Conservation (phyloP, 2,888 invertebrate genomes). For the Macrosoma leucophasiata region DNA sequence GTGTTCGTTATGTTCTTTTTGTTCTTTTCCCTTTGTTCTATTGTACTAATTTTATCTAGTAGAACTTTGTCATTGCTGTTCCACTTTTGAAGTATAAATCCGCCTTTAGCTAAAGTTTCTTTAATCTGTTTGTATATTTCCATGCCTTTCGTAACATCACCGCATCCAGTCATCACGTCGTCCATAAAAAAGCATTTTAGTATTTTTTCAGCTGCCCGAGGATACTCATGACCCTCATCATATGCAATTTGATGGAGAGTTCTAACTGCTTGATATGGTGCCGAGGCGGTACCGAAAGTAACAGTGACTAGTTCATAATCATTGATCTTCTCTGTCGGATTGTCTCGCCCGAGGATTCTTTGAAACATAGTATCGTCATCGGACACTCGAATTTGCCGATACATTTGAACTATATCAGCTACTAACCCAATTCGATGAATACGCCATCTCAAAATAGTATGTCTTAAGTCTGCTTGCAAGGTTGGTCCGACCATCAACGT, state of each 20-base stretch:
- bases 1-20: too few relatives aligned
- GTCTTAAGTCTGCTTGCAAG: slow-evolving; percentile 23
- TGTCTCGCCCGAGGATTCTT: slow-evolving; percentile 17
- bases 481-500: slow-evolving; percentile 14
- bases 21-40: too few relatives aligned
- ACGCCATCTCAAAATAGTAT: slow-evolving; percentile 24
- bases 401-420: slow-evolving; percentile 26
- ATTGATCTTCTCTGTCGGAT: slow-evolving; percentile 8
- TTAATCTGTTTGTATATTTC: too few relatives aligned
- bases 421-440: slow-evolving; percentile 15
- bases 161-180: too few relatives aligned
- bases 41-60: too few relatives aligned
- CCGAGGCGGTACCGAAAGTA: slow-evolving; percentile 13
- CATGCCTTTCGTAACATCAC: too few relatives aligned
- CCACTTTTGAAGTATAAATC: too few relatives aligned
- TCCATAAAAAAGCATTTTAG: slow-evolving; percentile 8
- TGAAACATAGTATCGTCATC: slow-evolving; percentile 18
- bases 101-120: too few relatives aligned
- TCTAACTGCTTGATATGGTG: slow-evolving; percentile 13
- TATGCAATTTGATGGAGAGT: slow-evolving; percentile 6
- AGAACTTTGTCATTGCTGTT: too few relatives aligned
- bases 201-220: slow-evolving; percentile 6
- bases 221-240: slow-evolving; percentile 9
- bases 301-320: slow-evolving; percentile 22
- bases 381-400: slow-evolving; percentile 20